phyloP scores from a whole-genome alignment of 2,113 vertebrate genomes.

The Cinclus mexicanus region DNA sequence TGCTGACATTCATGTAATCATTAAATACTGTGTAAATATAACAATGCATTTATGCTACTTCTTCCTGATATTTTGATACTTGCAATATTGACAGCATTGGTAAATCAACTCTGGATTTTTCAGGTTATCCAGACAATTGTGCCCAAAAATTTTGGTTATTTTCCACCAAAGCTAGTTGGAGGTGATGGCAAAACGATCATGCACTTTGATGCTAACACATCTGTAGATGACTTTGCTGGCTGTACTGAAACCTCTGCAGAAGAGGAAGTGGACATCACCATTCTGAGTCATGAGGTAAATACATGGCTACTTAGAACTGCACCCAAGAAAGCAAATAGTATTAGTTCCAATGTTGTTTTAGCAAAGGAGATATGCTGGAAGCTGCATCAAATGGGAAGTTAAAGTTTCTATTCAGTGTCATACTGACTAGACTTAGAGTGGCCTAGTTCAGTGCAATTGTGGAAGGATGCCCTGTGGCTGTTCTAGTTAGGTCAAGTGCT shows the following conservation, averaged over 20 bases:
- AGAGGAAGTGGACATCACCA: conserved; percentile 83
- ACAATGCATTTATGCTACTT: not conserved
- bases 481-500: not conserved
- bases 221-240: conserved; percentile 66
- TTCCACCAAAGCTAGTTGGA: conserved; percentile 71
- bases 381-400: not conserved
- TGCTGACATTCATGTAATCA: not conserved
- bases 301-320: not conserved
- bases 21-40: not conserved
- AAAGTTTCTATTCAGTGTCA: not conserved
- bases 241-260: conserved; percentile 69
- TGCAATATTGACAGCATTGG: not conserved
- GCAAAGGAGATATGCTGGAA: not conserved
- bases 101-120: not conserved
- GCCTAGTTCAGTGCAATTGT: not conserved
- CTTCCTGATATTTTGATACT: not conserved
- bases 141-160: conserved; percentile 67
- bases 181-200: conserved; percentile 71
- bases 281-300: conserved; percentile 83
- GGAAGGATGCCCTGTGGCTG: not conserved
- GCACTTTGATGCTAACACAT: conserved; percentile 53
- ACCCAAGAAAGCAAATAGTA: not conserved
- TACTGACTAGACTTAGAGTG: not conserved
- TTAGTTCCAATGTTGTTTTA: not conserved
- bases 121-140: conserved; percentile 85